These are phyloP conservation scores for Hystrix cristata DNA, from an alignment of 2,113 vertebrate genomes.

Conservation along the genomic window DNA sequence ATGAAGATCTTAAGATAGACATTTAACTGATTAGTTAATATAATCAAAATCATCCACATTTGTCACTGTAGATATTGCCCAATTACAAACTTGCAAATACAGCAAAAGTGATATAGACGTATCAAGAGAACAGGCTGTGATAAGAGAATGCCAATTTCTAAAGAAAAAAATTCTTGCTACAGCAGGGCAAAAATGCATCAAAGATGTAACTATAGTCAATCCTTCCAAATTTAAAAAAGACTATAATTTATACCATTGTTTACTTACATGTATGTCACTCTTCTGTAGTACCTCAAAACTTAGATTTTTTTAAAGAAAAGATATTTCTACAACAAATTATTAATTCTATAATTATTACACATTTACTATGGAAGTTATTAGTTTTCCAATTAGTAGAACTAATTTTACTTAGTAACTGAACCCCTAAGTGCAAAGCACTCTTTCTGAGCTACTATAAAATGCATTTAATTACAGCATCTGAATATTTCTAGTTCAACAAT, in stretches of 20 bases:
- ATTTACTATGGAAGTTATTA: slow-evolving; percentile 57
- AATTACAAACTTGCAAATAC: slow-evolving; percentile 36
- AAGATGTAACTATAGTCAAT: neutral
- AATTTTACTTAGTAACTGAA: slow-evolving; percentile 31
- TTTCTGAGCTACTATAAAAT: slow-evolving; percentile 25
- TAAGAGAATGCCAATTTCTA: neutral
- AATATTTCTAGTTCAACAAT: slow-evolving; percentile 13
- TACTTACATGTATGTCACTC: neutral
- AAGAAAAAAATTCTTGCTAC: slow-evolving; percentile 42
- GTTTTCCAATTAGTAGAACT: slow-evolving; percentile 48
- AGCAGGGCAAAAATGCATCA: slow-evolving; percentile 11
- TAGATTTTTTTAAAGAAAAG: slow-evolving; percentile 28
- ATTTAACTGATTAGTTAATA: slow-evolving; percentile 37
- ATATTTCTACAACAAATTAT: slow-evolving; percentile 27
- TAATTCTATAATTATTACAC: slow-evolving; percentile 46
- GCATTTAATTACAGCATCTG: neutral
- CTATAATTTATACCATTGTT: neutral
- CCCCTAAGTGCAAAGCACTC: neutral
- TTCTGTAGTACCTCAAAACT: slow-evolving; percentile 23
- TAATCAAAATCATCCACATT: slow-evolving; percentile 30
- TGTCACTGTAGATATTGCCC: slow-evolving; percentile 31
- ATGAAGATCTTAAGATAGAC: slow-evolving; percentile 43
- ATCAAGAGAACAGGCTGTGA: neutral
- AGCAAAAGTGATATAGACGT: neutral
- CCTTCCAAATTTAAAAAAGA: neutral